These are phyloP conservation scores for Alligator mississippiensis DNA, from an alignment of 2,113 vertebrate genomes.

Conservation along the genomic window DNA sequence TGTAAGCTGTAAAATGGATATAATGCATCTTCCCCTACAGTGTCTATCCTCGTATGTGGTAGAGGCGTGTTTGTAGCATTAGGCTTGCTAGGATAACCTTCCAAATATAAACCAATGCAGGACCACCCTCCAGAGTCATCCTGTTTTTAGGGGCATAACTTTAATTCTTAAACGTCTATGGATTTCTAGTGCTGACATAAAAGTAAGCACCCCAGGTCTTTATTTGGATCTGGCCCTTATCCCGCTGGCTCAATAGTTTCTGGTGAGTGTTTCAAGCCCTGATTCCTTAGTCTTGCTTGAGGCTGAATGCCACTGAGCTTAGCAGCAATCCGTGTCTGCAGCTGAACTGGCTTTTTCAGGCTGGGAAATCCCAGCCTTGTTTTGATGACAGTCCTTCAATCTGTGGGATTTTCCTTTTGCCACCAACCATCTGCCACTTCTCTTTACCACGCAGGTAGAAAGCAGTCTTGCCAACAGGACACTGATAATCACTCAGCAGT, in stretches of 20 bases:
- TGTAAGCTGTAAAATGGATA: constrained; percentile 17
- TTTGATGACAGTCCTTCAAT: neutral
- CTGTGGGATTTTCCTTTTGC: constrained; percentile 33
- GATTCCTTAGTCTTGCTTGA: constrained; percentile 25
- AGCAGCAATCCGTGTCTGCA: neutral
- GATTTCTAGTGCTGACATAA: no score
- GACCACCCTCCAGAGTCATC: constrained; percentile 17
- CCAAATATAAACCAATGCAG: constrained; percentile 34
- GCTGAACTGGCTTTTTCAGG: neutral
- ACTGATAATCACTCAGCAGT: neutral
- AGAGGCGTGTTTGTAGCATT: constrained; percentile 37
- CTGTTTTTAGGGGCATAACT: no score
- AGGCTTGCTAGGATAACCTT: constrained; percentile 53
- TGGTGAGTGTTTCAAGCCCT: constrained; percentile 44
- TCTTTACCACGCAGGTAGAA: constrained; percentile 28
- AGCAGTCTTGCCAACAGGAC: neutral
- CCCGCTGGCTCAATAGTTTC: constrained; percentile 9
- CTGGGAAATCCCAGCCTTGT: constrained; percentile 21
- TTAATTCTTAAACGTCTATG: no score
- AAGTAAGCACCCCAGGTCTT: no score
- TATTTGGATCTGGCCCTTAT: no score
- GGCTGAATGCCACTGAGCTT: constrained; percentile 19
- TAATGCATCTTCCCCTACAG: constrained; percentile 33
- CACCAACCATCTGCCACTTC: constrained; percentile 29
- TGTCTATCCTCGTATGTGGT: neutral